Conservation (phyloP, 1,140 invertebrate genomes). For the Tribolium madens region DNA sequence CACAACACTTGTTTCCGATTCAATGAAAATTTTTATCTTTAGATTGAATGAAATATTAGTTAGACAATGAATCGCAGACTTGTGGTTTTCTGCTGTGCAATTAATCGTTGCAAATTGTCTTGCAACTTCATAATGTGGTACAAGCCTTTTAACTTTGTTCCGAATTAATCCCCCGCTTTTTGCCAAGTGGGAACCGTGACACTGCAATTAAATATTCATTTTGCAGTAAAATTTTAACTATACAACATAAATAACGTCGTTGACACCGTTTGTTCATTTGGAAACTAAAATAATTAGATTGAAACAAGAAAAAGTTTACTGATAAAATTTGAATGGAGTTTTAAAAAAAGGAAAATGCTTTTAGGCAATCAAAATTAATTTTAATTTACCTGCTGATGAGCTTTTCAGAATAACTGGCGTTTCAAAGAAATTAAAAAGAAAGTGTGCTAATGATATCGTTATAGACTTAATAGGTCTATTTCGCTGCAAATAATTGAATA, state of each 20-base stretch:
- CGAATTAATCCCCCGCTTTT: background rate
- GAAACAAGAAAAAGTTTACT: background rate
- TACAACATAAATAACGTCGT: too few species aligned
- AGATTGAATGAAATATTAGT: background rate
- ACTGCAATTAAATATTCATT: background rate
- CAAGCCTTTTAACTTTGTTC: background rate
- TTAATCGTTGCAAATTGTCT: conserved; percentile 27
- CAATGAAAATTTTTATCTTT: conserved; percentile 7
- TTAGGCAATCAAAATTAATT: background rate
- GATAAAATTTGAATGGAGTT: background rate
- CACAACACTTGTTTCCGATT: background rate
- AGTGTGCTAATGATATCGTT: background rate
- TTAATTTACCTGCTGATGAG: background rate
- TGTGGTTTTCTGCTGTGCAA: background rate
- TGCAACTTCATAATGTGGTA: conserved; percentile 2
- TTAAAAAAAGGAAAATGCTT: background rate
- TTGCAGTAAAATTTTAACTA: background rate
- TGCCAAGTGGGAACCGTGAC: background rate
- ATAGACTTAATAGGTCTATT: background rate
- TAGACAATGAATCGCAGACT: background rate
- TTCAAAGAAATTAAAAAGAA: background rate
- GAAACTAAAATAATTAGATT: too few species aligned
- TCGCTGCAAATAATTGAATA: background rate
- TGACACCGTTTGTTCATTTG: too few species aligned
- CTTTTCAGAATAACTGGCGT: background rate